Conservation (phyloP, 64 coral and sea anemone species). For the Catalaphyllia jardinei region DNA sequence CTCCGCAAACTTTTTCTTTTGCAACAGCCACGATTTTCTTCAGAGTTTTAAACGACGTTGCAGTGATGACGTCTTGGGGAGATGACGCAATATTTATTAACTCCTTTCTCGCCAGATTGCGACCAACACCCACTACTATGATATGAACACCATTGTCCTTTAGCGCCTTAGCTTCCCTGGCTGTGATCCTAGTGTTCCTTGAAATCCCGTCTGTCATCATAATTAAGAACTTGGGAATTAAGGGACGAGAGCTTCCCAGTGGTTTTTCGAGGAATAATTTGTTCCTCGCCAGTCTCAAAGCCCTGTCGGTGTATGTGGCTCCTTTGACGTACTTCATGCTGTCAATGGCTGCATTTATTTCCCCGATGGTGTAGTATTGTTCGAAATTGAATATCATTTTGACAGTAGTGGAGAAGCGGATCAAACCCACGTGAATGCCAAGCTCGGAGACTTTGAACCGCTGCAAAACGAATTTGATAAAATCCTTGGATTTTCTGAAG, state of each 20-base stretch:
- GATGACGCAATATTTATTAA: slow-evolving; percentile 12
- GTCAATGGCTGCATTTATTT: slow-evolving; percentile 46
- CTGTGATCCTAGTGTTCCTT: neutral
- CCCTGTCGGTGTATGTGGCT: slow-evolving; percentile 52
- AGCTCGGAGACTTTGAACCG: slow-evolving; percentile 48
- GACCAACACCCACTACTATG: slow-evolving; percentile 48
- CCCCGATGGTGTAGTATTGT: slow-evolving; percentile 11
- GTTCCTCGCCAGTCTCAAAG: slow-evolving; percentile 44
- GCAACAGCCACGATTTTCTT: slow-evolving; percentile 37
- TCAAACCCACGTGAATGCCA: slow-evolving; percentile 62
- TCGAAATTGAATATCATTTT: slow-evolving; percentile 51
- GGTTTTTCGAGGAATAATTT: slow-evolving; percentile 21
- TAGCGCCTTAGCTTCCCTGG: slow-evolving; percentile 5
- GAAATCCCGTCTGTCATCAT: slow-evolving; percentile 62
- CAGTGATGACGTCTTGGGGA: slow-evolving; percentile 29
- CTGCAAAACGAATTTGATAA: slow-evolving; percentile 42
- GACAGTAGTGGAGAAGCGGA: slow-evolving; percentile 50
- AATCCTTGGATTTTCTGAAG: slow-evolving; percentile 58
- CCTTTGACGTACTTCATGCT: slow-evolving; percentile 43
- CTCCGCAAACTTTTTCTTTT: slow-evolving; percentile 56
- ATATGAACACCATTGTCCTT: slow-evolving; percentile 44
- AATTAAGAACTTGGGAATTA: slow-evolving; percentile 39
- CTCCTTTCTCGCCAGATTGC: neutral
- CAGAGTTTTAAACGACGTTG: slow-evolving; percentile 33
- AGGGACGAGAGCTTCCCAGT: neutral